A percentile compares a stretch with the other conserved stretches of the same genome.
Evolutionary conservation across 92 coral and sea anemone genomes (phyloP).

Genomic region (Epizoanthus stellaris): DNA sequence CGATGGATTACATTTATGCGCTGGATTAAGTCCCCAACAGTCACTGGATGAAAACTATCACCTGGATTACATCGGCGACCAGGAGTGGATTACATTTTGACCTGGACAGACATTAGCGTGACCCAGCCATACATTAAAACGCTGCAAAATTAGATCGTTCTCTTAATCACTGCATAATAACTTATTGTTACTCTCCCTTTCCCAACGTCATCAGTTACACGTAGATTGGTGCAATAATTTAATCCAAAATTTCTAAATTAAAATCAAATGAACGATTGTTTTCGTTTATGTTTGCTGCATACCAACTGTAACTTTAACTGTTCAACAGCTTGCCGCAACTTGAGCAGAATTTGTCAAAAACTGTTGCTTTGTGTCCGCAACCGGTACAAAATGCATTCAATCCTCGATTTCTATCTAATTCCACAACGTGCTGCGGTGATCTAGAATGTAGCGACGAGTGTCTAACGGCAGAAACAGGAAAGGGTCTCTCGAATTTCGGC

Average conservation of each 20-base stretch:
- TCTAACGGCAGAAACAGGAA: conserved; percentile 38
- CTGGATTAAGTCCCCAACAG: not conserved
- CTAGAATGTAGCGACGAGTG: conserved; percentile 50
- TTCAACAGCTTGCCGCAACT: conserved; percentile 74
- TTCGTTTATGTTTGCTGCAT: not conserved
- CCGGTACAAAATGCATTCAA: conserved; percentile 80
- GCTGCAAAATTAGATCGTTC: too few species aligned
- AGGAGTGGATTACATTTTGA: not conserved
- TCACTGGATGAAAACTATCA: too few species aligned
- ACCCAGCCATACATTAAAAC: not conserved
- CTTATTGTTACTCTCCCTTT: not conserved
- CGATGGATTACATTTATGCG: not conserved
- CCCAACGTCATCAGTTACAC: not conserved
- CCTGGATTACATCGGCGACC: not conserved
- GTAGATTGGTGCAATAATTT: not conserved
- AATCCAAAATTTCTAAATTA: not conserved
- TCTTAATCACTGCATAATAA: not conserved
- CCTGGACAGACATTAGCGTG: not conserved
- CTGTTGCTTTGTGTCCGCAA: conserved; percentile 86
- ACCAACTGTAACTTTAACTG: conserved; percentile 15
- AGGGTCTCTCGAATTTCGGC: conserved; percentile 71
- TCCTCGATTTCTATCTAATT: conserved; percentile 58
- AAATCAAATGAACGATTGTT: not conserved
- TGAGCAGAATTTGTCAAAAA: conserved; percentile 90
- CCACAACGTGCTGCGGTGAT: conserved; percentile 49